Conservation (phyloP, 2,797 vertebrate genomes). For the Sciurus vulgaris region DNA sequence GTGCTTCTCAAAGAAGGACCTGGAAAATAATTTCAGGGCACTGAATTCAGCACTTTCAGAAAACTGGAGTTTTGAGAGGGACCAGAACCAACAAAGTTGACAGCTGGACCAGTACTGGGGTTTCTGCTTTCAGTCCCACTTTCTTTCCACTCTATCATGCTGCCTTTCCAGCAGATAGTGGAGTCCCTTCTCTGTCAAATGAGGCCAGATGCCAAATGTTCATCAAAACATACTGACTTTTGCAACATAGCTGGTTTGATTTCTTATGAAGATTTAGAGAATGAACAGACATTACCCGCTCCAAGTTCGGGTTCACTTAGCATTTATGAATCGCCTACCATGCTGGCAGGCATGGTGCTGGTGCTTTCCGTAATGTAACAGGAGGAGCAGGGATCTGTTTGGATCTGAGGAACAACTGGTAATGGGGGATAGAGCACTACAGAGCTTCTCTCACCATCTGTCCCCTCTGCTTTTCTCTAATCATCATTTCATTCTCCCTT, state of each 20-base stretch:
- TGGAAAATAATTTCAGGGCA: not conserved
- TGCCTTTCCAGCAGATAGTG: not conserved
- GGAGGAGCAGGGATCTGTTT: not conserved
- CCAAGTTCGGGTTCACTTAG: not conserved
- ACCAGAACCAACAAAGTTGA: not conserved
- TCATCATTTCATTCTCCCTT: slow-evolving; percentile 16
- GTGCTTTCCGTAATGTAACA: not conserved
- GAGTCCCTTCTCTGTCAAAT: not conserved
- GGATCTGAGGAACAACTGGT: not conserved
- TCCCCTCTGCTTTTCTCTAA: slow-evolving; percentile 26
- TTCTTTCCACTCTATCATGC: not conserved
- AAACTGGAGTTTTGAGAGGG: not conserved
- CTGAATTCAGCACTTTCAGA: not conserved
- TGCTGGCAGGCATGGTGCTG: not conserved
- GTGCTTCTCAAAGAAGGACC: not conserved
- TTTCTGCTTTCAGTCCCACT: not conserved
- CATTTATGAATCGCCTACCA: not conserved
- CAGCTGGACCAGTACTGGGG: not conserved
- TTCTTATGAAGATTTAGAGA: not conserved
- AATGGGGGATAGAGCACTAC: not conserved
- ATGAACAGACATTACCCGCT: not conserved
- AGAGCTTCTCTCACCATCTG: slow-evolving; percentile 51
- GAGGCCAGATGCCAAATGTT: not conserved
- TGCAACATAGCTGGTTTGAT: not conserved
- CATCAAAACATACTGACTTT: slow-evolving; percentile 48